Base-by-base conservation (phyloP, 2,888 invertebrate species). In the Minunthozetes semirufus region DNA sequence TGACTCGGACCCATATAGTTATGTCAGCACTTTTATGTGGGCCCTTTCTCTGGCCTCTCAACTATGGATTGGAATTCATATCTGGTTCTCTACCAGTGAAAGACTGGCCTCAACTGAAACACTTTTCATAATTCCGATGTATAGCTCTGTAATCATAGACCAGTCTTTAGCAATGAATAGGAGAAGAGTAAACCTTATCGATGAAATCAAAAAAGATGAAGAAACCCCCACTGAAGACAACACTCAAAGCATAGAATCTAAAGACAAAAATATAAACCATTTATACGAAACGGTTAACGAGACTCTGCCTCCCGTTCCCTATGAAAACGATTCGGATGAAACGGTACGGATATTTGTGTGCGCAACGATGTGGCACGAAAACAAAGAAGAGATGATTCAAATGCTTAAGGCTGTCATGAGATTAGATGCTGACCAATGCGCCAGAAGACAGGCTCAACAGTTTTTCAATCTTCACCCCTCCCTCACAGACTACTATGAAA, bases 351-450 rank as follows among this genome's bases (percentile, higher is more conserved):
- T 93, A 61, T 91, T 89, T 80, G 88, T 89, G 1, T 95, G 94
- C 81, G 94, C 92, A 3, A 95, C 94, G 0, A 94, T 95, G 94
- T 95, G 95, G 95, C 94, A 95, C 81, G 95, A 95, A 83, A 91
- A 88, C 0, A 88, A 88, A 80, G 90, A 90, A 29, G 95, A 96
- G 84, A 94, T 96, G 93, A 88, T 90, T 80, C 91, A 92, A 81
- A 90, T 95, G 82, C 86, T 96, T 78, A 93, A 93, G 83, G 94
- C 94, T 73, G 88, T 96, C 80, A 85, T 92, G 73, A 77, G 94
- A 77, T 83, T 95, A 83, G 96, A 96, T 82, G 90, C 91, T 82
- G 94, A 95, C 82, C 94, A 96, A 82, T 90, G 91, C 81, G 92
- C 93, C 0, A 87, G 92, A 72, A 86, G 91, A 78, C 89, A 93